These are phyloP conservation scores for Acanthurus leucopareius DNA, from an alignment of 2,797 vertebrate species.

Conservation along the genomic window DNA sequence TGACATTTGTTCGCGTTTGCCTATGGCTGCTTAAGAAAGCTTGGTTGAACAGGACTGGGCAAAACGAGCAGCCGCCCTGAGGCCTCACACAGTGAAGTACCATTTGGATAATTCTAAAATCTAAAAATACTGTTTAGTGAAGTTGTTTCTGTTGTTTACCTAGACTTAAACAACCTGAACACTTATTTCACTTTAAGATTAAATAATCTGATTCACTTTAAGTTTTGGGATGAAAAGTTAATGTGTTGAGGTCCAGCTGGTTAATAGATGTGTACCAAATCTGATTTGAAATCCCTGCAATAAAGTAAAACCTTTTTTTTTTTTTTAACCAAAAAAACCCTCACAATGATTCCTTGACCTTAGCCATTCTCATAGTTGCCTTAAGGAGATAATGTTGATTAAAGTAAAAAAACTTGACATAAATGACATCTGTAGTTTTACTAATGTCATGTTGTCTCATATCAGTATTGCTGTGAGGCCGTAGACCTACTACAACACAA, in stretches of 20 bases:
- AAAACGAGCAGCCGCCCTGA: not conserved
- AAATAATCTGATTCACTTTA: not conserved
- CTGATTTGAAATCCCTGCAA: not conserved
- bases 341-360: not conserved
- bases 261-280: not conserved
- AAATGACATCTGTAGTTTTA: not conserved
- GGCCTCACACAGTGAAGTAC: not conserved
- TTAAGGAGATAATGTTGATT: not conserved
- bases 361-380: not conserved
- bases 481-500: too few relatives aligned
- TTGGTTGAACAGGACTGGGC: not conserved
- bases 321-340: too few relatives aligned
- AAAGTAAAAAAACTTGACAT: not conserved
- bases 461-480: too few relatives aligned
- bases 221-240: not conserved
- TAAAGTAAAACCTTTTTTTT: not conserved
- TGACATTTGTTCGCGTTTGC: slow-evolving; percentile 35
- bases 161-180: not conserved
- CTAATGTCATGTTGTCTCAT: too few relatives aligned
- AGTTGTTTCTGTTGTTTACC: not conserved
- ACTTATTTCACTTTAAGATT: not conserved
- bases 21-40: not conserved
- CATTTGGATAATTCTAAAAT: too few relatives aligned
- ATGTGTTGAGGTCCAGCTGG: too few relatives aligned
- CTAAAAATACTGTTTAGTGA: too few relatives aligned